These are phyloP conservation scores for Sporophila hypoxantha DNA, from an alignment of 2,113 vertebrate genomes.

Conservation along the genomic window DNA sequence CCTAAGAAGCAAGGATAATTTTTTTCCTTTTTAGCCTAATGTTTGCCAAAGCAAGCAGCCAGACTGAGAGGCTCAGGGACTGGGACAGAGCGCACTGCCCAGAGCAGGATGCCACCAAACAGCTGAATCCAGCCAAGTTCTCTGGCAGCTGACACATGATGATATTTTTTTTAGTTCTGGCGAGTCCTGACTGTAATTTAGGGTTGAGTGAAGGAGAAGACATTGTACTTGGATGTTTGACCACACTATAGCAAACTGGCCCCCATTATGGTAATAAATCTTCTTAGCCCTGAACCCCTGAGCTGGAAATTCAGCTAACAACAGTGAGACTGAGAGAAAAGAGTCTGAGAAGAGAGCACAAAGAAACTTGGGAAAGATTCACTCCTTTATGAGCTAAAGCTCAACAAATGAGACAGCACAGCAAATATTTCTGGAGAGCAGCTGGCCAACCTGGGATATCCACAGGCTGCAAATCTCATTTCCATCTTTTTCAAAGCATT, in stretches of 20 bases:
- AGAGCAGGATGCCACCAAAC: not conserved
- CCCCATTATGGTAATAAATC: not conserved
- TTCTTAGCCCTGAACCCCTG: not conserved
- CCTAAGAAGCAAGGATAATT: not conserved
- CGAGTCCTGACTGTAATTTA: not conserved
- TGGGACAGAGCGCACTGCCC: not conserved
- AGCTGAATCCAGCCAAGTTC: not conserved
- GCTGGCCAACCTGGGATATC: not conserved
- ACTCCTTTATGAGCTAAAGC: not conserved
- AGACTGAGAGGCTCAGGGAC: not conserved
- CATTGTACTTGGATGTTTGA: not conserved
- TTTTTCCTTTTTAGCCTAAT: not conserved
- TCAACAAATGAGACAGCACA: rapidly evolving
- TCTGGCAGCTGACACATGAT: not conserved
- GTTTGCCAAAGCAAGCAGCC: not conserved
- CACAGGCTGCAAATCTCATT: not conserved
- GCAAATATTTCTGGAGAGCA: not conserved
- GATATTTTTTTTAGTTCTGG: not conserved
- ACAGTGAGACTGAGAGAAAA: rapidly evolving
- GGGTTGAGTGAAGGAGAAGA: not conserved
- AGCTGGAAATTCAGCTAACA: not conserved
- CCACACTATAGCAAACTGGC: not conserved
- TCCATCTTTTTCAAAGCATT: not conserved
- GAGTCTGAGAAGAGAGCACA: not conserved
- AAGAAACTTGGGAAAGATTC: not conserved